Base-by-base conservation (phyloP, 2,113 vertebrate species). In the Microcebus murinus region DNA sequence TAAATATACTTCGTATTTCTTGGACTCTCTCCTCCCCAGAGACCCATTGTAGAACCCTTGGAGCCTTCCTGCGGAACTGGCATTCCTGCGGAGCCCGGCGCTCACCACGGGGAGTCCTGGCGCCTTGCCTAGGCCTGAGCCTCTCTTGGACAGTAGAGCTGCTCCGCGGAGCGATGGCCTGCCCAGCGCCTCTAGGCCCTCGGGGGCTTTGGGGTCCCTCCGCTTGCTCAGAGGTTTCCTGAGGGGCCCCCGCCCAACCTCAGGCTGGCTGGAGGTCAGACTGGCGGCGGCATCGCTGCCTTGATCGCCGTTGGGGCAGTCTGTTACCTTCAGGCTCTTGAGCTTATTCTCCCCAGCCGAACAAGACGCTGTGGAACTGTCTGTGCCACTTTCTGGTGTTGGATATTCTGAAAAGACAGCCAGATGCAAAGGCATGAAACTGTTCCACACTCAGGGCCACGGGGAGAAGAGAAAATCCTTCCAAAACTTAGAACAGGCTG, bases 51-150 rank as follows among this genome's bases (percentile, higher is more conserved):
- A 39, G 23, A 91, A 57, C 12, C 52, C 96, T 23, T 96, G 97
- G 8, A 98, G 97, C 25, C 89, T 89, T 2, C 97, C 96, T 1
- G 87, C 87, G 0, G 92, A 97, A 80, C 87, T 95, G 92, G 83
- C 74, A 0, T 97, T 97, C 52, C 96, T 84, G 45, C 87, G 95
- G 12, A 95, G 61, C 12, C 0, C 8, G 57, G 34, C 14, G 0
- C 27, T 23, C 0, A 1, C 15, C 36, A 52, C 42, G 29, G 14
- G 74, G 11, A 74, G 84, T 8, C 59, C 94, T 0, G 14, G 68
- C 3, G 11, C 10, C 59, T 80, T 92, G 21, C 8, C 0, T 2
- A 14, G 27, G 4, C 31, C 3, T 0, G 48, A 31, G 76, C n/a
- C 63, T 84, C 25, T 97, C 63, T 6, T 80, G 52, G 70, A 1